A percentile compares a stretch with the other conserved stretches of the same genome.
Conservation (phyloP, 2,797 vertebrate species). For the Melopsittacus undulatus region DNA sequence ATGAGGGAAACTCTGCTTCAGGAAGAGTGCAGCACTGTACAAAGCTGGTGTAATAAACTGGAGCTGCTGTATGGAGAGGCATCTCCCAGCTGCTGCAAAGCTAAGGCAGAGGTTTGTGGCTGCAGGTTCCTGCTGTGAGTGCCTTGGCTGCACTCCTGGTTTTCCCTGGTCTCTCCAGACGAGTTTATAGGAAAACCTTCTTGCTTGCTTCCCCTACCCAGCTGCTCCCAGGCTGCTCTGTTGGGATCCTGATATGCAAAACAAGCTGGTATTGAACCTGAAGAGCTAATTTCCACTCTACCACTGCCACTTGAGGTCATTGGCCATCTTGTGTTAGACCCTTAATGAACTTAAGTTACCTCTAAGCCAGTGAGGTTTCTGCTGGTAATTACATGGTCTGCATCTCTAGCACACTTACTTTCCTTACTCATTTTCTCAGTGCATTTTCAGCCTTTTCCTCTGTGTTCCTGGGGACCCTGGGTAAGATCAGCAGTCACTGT, state of each 20-base stretch:
- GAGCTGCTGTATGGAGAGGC: not conserved
- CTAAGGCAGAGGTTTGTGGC: not conserved
- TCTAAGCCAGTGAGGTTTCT: not conserved
- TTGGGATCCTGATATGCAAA: not conserved
- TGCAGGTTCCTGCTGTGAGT: not conserved
- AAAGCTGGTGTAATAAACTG: not conserved
- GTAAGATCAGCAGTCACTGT: not conserved
- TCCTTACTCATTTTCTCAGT: not conserved
- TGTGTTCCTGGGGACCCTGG: not conserved
- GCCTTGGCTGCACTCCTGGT: not conserved
- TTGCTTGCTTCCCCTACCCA: not conserved
- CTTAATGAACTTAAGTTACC: not conserved
- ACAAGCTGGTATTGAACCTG: not conserved
- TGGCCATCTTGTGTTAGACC: not conserved
- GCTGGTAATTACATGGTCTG: not conserved
- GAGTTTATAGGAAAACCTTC: not conserved
- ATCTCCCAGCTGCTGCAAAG: not conserved
- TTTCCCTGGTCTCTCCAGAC: not conserved
- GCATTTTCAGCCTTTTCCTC: not conserved
- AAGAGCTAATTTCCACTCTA: not conserved
- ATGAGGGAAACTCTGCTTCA: not conserved
- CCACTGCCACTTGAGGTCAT: not conserved
- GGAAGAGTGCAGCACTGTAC: not conserved
- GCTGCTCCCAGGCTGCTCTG: not conserved
- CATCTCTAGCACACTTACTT: not conserved